Evolutionary conservation across 2,113 vertebrate genomes (phyloP).

Genomic region (Arizona elegans): DNA sequence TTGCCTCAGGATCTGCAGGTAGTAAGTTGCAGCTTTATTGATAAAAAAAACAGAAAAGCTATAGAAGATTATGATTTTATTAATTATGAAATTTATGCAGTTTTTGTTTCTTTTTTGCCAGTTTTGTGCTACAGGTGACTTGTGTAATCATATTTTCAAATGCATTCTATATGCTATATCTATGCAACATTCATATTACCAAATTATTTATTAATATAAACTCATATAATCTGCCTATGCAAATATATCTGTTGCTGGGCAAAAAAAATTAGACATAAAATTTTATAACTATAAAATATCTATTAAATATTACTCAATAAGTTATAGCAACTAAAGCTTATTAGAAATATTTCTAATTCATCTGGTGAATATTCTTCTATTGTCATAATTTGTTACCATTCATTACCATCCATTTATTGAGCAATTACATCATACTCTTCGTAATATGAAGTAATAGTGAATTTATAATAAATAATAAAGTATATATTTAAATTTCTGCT

Average conservation of each 20-base stretch:
- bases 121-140: background rate
- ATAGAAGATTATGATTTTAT: background rate
- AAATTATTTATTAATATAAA: background rate
- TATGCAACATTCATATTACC: background rate
- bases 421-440: background rate
- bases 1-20: background rate
- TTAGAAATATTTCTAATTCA: background rate
- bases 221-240: background rate
- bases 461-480: conserved; percentile 7
- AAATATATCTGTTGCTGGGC: background rate
- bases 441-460: conserved; percentile 25
- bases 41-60: background rate
- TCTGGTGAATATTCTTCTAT: background rate
- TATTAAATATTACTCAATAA: background rate
- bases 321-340: background rate
- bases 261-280: background rate
- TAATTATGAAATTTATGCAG: background rate
- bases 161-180: background rate
- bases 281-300: background rate
- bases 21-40: background rate
- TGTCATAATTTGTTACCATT: background rate
- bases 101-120: background rate
- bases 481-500: conserved; percentile 12
- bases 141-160: background rate
- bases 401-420: background rate